phyloP scores from a whole-genome alignment of 2,797 vertebrate species.

The Ctenochaetus hawaiiensis region DNA sequence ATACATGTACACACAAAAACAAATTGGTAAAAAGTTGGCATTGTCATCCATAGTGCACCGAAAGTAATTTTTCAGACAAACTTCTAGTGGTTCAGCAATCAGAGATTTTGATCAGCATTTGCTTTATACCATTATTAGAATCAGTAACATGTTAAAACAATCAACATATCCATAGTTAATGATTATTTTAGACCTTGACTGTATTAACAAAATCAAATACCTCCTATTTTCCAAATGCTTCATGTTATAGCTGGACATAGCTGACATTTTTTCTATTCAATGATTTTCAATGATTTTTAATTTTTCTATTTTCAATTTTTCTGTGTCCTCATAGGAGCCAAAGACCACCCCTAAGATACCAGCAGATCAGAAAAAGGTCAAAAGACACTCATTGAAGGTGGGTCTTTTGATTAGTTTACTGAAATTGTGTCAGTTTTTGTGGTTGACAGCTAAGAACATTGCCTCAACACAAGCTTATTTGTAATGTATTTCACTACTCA shows the following conservation, averaged over 20 bases:
- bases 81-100: not conserved
- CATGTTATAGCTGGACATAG: too few species aligned
- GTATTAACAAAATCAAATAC: not conserved
- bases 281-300: not conserved
- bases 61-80: not conserved
- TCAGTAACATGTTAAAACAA: not conserved
- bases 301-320: not conserved
- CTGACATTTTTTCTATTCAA: too few species aligned
- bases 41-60: not conserved
- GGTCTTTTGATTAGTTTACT: not conserved
- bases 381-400: conserved; percentile 85
- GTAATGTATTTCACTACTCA: too few species aligned
- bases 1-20: not conserved
- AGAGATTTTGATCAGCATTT: not conserved
- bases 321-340: conserved; percentile 61
- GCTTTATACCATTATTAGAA: not conserved
- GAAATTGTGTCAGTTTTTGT: not conserved
- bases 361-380: conserved; percentile 74
- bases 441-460: too few species aligned
- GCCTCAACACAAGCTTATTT: too few species aligned
- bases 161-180: not conserved
- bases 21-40: not conserved
- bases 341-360: conserved; percentile 69
- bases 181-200: not conserved
- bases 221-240: not conserved